These are phyloP conservation scores for Mirounga angustirostris DNA, from an alignment of 2,113 vertebrate species.

Conservation along the genomic window DNA sequence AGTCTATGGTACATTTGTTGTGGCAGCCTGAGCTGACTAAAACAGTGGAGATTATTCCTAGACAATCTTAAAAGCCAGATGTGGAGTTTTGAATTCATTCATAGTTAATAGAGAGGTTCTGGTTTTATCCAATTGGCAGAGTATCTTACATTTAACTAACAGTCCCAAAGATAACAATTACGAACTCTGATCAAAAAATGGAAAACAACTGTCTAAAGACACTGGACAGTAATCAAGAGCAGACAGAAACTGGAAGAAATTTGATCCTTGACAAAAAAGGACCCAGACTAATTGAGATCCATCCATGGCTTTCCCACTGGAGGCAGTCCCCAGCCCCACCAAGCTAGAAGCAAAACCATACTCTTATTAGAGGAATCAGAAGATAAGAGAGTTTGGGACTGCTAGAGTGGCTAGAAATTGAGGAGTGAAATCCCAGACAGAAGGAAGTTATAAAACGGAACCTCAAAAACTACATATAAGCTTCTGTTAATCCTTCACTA, in stretches of 20 bases:
- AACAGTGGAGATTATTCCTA: background rate
- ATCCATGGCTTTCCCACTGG: background rate
- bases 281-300: background rate
- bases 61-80: background rate
- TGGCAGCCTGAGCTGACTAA: background rate
- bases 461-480: background rate
- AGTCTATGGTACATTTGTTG: background rate
- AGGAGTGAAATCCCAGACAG: background rate
- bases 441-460: background rate
- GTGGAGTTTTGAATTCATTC: slow-evolving; percentile 2
- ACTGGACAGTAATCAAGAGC: background rate
- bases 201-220: slow-evolving; percentile 53
- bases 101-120: background rate
- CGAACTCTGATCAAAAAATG: background rate
- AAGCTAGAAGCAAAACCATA: background rate
- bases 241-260: background rate
- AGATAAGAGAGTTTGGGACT: background rate
- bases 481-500: background rate
- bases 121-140: background rate
- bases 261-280: background rate
- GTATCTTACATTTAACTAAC: background rate
- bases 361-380: background rate
- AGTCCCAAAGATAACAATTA: background rate
- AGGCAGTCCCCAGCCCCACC: background rate
- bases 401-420: background rate